Evolutionary conservation across 2,797 vertebrate genomes (phyloP), one percentile per base, ranked within the genome.

Genomic region (Leptatherina wallacei): DNA sequence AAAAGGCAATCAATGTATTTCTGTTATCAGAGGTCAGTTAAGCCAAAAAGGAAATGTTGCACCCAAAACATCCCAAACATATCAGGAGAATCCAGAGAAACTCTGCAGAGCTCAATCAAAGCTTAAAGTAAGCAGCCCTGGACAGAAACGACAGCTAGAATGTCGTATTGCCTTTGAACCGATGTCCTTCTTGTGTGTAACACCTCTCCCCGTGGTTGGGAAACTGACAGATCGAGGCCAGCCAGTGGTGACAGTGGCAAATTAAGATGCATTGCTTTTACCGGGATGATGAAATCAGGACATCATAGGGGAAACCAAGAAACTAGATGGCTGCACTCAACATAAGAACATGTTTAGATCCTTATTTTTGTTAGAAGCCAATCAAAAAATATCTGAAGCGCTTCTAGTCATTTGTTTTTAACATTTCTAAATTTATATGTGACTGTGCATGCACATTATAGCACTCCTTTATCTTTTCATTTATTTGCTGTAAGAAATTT

Each of bases 141-240:
- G 55, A 65, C 72, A 75, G 32, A 71, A 71, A 60, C 27, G 64
- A 64, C 69, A 64, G 60, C 57, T 7, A 18, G 71, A 75, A 70
- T 69, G 71, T 77, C 32, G 36, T 66, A 27, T 47, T 80, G 88
- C 84, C 82, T 91, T 91, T 91, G 85, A 92, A 91, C 80, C 14
- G 8, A 76, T 81, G 86, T 88, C 87, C 87, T 91, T 86, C 80
- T 85, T 72, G 77, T 71, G 75, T 62, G 70, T 47, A 82, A 69
- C 80, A 85, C 84, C 82, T 85, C 76, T 87, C 83, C 82, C 79
- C 0, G 75, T 89, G 86, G 86, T 85, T 83, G 83, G 82, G 69
- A 72, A 87, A 79, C 85, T 90, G 92, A 91, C 87, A 91, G 89
- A 92, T 92, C 84, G 62, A 86, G 89, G 88, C 86, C 86, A 90